Percentiles rank a stretch among this genome's conserved stretches.
phyloP scores from a whole-genome alignment of 2,797 vertebrate species.

The Capromys pilorides region DNA sequence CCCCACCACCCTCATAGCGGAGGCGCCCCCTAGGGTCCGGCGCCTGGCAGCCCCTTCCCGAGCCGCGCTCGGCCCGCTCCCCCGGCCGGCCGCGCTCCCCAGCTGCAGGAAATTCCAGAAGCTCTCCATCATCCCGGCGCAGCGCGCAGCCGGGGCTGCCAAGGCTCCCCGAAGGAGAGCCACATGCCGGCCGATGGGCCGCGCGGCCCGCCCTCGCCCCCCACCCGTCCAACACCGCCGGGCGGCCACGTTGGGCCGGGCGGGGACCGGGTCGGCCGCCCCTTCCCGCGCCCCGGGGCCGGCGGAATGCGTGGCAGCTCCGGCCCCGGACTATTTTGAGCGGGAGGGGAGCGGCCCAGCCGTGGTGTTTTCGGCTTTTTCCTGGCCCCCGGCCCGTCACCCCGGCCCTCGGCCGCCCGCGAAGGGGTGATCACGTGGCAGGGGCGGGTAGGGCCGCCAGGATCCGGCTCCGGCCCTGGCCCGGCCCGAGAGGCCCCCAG shows the following conservation, averaged over 20 bases:
- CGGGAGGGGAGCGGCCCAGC: conserved; percentile 86
- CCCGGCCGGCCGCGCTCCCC: conserved; percentile 88
- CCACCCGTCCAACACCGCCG: conserved; percentile 29
- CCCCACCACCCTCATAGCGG: not conserved
- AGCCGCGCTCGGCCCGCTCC: conserved; percentile 76
- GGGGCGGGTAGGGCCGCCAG: conserved; percentile 11
- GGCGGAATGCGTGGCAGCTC: conserved; percentile 80
- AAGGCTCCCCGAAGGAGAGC: conserved; percentile 89
- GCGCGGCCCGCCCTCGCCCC: conserved; percentile 75
- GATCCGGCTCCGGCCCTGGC: conserved; percentile 10
- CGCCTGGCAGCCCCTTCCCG: conserved; percentile 54
- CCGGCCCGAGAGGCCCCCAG: conserved; percentile 8
- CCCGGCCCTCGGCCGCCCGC: conserved; percentile 86
- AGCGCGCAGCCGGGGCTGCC: conserved; percentile 89
- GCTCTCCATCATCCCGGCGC: conserved; percentile 95
- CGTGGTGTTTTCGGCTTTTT: conserved; percentile 90
- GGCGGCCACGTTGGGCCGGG: conserved; percentile 65
- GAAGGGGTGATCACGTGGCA: conserved; percentile 85
- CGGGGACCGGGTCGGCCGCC: conserved; percentile 47
- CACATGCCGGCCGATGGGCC: conserved; percentile 86
- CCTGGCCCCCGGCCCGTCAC: conserved; percentile 90
- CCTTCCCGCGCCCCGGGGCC: conserved; percentile 68
- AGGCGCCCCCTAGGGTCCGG: conserved; percentile 69
- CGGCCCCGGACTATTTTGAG: conserved; percentile 87
- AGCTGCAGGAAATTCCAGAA: conserved; percentile 99